Evolutionary conservation across 2,113 vertebrate species (phyloP).

Genomic region (Pterocles gutturalis): DNA sequence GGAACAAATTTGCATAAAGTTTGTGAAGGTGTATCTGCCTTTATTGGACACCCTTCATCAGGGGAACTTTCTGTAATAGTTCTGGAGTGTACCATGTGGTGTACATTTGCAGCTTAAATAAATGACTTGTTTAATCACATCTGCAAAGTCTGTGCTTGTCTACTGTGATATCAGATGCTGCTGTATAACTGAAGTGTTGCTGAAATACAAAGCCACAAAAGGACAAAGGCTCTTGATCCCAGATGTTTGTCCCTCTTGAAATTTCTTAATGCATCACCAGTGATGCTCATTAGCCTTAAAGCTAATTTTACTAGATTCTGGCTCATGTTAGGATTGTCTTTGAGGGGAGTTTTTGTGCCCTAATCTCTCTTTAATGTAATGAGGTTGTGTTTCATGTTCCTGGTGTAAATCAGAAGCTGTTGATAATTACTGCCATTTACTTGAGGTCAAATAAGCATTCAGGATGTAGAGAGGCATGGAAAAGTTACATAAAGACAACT

Average conservation of each 20-base stretch:
- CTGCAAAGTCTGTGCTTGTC: background rate
- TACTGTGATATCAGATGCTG: fast-evolving
- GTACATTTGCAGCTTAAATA: background rate
- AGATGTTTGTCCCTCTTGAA: background rate
- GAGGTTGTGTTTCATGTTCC: background rate
- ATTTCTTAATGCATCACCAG: background rate
- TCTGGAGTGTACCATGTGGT: background rate
- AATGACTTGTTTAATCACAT: background rate
- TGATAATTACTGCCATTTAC: background rate
- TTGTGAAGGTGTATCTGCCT: background rate
- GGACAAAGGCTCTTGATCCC: background rate
- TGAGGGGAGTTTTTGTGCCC: background rate
- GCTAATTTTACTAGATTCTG: background rate
- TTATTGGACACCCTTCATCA: background rate
- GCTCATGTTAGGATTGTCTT: background rate
- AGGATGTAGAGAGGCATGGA: background rate
- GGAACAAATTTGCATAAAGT: background rate
- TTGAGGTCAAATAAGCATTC: background rate
- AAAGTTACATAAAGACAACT: background rate
- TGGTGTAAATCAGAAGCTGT: background rate
- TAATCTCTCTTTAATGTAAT: background rate
- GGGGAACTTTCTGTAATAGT: background rate
- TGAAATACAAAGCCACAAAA: background rate
- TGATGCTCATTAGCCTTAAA: background rate
- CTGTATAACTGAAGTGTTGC: background rate